Evolutionary conservation across 2,888 invertebrate genomes (phyloP), one percentile per base, ranked within the genome.

Genomic region (Acanthosepion pharaonis): DNA sequence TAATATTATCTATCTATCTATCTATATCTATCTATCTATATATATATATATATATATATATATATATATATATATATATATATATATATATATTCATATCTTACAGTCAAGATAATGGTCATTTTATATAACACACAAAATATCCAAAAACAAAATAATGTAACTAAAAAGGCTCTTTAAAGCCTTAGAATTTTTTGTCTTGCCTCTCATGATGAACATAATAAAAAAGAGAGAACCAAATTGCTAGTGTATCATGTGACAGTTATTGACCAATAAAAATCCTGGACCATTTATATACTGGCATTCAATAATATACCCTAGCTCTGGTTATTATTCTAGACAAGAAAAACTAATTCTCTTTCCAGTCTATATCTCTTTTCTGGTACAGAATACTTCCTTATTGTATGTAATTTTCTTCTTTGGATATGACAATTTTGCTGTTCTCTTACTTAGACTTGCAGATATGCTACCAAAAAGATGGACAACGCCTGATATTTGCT

Each of bases 221-320:
- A 78, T 78, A 8, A n/a, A 78, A 33, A 33, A 78, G 78, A 78
- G 78, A n/a, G 78, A 78, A 78, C 18, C n/a, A 15, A 78, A 15
- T 78, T 78, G 23, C 59, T 23, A 59, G 11, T 78, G n/a, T n/a
- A 78, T 78, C 78, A 78, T 78, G 78, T 78, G 78, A 78, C 78
- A 33, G 78, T 78, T 78, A 78, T 78, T n/a, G n/a, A n/a, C 78
- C 78, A 78, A 78, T 78, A n/a, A 78, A 78, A 78, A 33, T 78
- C n/a, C 78, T 33, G n/a, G n/a, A 78, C 78, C 78, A 78, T 78
- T 78, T 78, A n/a, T 78, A 78, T 5, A n/a, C 23, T 78, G 78
- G n/a, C 78, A 78, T 33, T 78, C 78, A 33, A 33, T 78, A 78
- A 78, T 6, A n/a, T 33, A 78, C n/a, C 78, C 78, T 4, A 11